Percentiles rank a stretch among this genome's conserved stretches.
These are phyloP conservation scores for Baronia brevicornis DNA, from an alignment of 2,888 invertebrate genomes.

Conservation along the genomic window DNA sequence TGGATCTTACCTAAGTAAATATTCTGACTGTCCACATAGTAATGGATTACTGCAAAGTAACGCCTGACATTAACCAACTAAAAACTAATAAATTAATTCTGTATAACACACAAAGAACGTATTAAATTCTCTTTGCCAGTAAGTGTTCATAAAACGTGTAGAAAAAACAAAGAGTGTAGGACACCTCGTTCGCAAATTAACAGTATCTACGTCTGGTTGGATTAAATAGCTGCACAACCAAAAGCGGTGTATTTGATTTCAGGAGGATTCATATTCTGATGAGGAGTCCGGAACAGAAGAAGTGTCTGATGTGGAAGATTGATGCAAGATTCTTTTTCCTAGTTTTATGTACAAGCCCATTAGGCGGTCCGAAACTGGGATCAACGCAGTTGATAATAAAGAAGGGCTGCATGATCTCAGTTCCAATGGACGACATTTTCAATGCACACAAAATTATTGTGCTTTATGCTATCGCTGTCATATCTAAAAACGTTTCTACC, in stretches of 20 bases:
- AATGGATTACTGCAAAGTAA: too few species aligned
- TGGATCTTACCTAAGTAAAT: too few species aligned
- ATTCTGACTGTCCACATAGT: too few species aligned
- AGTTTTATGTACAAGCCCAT: constrained; percentile 33
- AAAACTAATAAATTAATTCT: too few species aligned
- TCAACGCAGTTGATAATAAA: constrained; percentile 13
- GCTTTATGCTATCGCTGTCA: constrained; percentile 22
- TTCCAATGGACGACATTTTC: constrained; percentile 9
- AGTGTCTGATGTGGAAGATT: constrained; percentile 65
- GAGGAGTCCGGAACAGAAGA: constrained; percentile 70
- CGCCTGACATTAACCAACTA: too few species aligned
- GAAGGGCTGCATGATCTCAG: constrained; percentile 8
- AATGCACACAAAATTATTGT: constrained; percentile 21
- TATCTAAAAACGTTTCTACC: constrained; percentile 43
- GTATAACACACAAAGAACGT: not conserved
- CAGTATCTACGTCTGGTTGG: constrained; percentile 54
- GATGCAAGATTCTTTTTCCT: constrained; percentile 42
- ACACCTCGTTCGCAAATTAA: too few species aligned
- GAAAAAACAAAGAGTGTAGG: too few species aligned
- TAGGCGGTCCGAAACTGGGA: constrained; percentile 29
- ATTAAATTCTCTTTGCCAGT: too few species aligned
- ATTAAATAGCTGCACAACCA: constrained; percentile 39
- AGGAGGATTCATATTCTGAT: constrained; percentile 72
- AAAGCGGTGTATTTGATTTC: constrained; percentile 64
- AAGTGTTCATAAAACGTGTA: too few species aligned